Evolutionary conservation across 2,113 vertebrate species (phyloP).

Genomic region (Ctenomys sociabilis): DNA sequence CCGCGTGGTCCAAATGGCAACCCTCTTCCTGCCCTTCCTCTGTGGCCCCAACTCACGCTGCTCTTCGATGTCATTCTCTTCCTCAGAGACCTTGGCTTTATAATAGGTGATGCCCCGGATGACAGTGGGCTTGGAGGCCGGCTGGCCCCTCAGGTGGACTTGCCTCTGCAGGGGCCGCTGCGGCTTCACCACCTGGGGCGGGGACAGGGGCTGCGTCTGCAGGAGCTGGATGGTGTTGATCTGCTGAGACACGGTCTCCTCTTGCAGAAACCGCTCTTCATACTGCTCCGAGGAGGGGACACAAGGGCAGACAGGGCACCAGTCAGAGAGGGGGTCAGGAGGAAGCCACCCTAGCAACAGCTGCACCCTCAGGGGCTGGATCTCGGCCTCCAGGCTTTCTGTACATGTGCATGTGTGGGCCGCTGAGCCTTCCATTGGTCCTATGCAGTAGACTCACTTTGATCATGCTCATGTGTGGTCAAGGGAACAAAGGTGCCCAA

Average conservation of each 20-base stretch:
- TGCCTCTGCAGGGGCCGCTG: conserved; percentile 82
- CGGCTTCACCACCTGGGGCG: conserved; percentile 64
- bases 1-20: not conserved
- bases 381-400: too few species aligned
- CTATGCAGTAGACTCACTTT: not conserved
- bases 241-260: conserved; percentile 85
- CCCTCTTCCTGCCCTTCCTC: not conserved
- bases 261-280: conserved; percentile 89
- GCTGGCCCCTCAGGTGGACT: conserved; percentile 80
- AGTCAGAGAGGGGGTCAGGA: accelerated
- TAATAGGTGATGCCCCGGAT: conserved; percentile 96
- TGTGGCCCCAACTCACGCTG: conserved; percentile 88
- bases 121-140: conserved; percentile 89
- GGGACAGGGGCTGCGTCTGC: conserved; percentile 71
- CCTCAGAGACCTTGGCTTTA: conserved; percentile 93
- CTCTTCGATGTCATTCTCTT: conserved; percentile 91
- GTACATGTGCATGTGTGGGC: accelerated
- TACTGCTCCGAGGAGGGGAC: conserved; percentile 86
- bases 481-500: not conserved
- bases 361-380: too few species aligned
- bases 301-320: not conserved
- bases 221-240: conserved; percentile 82
- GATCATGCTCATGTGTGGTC: not conserved
- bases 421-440: not conserved
- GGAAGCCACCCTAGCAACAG: not conserved